Evolutionary conservation across 2,113 vertebrate species (phyloP).

Genomic region (Cyprinodon variegatus): DNA sequence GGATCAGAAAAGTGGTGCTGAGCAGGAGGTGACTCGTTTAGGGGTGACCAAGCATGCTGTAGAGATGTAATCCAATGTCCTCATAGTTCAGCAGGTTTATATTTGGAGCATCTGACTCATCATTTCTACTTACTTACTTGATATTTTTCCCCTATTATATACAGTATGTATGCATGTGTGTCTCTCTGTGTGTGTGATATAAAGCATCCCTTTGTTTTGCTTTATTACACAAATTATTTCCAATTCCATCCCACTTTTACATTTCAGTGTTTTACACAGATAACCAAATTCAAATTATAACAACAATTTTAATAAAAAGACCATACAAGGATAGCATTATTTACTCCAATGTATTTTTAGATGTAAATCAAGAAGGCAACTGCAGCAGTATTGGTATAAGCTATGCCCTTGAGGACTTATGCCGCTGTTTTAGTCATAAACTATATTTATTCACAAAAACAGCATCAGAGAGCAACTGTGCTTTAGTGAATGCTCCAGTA

Average conservation of each 20-base stretch:
- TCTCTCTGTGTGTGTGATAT: background rate
- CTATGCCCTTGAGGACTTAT: background rate
- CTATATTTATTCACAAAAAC: constrained; percentile 26
- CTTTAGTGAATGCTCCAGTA: constrained; percentile 50
- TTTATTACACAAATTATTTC: background rate
- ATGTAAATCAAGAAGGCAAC: background rate
- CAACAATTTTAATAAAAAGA: background rate
- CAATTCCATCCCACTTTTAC: background rate
- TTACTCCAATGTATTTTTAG: background rate
- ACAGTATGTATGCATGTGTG: too few relatives aligned
- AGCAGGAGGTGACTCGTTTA: constrained; percentile 39
- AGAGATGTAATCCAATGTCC: constrained; percentile 30
- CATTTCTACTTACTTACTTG: background rate
- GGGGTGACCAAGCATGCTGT: constrained; percentile 11
- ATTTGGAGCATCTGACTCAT: constrained; percentile 10
- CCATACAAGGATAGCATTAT: background rate
- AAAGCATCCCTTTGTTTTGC: background rate
- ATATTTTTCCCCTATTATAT: background rate
- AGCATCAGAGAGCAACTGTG: constrained; percentile 58
- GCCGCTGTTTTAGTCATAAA: constrained; percentile 39
- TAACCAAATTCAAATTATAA: background rate
- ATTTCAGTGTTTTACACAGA: background rate
- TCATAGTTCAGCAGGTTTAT: constrained; percentile 41
- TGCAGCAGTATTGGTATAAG: background rate
- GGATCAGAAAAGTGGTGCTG: constrained; percentile 45